Evolutionary conservation across 2,797 vertebrate genomes (phyloP).

Genomic region (Miichthys miiuy): DNA sequence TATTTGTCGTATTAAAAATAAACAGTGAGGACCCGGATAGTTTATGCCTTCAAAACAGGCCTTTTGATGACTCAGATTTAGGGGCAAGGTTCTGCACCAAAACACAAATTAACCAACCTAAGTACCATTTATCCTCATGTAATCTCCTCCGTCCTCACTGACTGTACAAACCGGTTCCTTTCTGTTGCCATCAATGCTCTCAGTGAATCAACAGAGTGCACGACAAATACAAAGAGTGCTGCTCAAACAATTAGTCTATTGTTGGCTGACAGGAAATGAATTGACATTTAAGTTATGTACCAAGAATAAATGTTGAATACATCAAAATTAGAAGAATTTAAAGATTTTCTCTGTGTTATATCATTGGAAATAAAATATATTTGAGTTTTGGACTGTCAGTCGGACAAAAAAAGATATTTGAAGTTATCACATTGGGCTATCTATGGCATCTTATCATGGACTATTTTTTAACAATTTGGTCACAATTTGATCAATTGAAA

Average conservation of each 20-base stretch:
- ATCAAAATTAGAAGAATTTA: not conserved
- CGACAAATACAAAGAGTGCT: not conserved
- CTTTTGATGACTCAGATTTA: conserved; percentile 14
- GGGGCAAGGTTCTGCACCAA: conserved; percentile 6
- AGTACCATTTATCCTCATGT: not conserved
- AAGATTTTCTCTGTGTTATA: not conserved
- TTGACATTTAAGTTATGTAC: not conserved
- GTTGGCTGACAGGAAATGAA: conserved; percentile 1
- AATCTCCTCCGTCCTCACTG: not conserved
- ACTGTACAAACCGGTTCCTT: not conserved
- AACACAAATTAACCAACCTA: conserved; percentile 25
- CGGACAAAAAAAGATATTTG: not conserved
- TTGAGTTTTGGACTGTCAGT: not conserved
- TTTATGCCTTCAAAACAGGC: conserved; percentile 7
- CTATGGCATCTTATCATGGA: no score
- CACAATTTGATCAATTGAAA: not conserved
- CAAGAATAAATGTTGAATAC: not conserved
- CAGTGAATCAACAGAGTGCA: not conserved
- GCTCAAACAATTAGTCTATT: not conserved
- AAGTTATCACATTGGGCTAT: not conserved
- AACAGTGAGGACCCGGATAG: conserved; percentile 18
- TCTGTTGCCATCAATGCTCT: not conserved
- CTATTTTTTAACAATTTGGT: not conserved
- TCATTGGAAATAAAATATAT: not conserved
- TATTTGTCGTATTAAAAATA: conserved; percentile 32